Evolutionary conservation across 2,113 vertebrate species (phyloP), one percentile per base, ranked within the genome.

Genomic region (Chaetorhynchus papuensis): DNA sequence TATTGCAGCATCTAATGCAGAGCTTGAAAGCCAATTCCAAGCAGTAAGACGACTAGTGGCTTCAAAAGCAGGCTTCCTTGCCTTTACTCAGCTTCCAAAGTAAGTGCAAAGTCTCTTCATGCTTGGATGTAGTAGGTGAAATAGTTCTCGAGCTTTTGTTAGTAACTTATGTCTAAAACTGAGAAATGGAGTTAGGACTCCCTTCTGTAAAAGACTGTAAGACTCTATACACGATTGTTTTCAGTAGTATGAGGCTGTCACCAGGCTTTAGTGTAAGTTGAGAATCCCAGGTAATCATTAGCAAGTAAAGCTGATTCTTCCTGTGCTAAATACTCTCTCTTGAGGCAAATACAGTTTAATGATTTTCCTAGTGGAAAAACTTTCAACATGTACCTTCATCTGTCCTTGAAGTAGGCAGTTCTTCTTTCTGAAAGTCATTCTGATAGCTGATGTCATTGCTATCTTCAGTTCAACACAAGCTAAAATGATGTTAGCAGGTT

Each of bases 11-110:
- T 98, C 98, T 41, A 99, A 99, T 53, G 94, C 99, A n/a, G 99
- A 99, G 94, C 98, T 99, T 61, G 99, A 99, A 98, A 99, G 99
- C 93, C 99, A 99, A 26, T 99, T 99, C 96, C 99, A 99, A 98
- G 99, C 99, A 89, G 98, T 99, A 52, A 98, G 99, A 42, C 98
- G 99, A 86, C 97, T 99, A 41, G 99, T 99, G 91, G 99, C 99
- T 94, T 99, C 99, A 91, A 99, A 99, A 98, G 99, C 99, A 22
- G 99, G 99, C 53, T 99, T 99, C 97, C 98, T 99, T 96, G 99
- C 99, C 69, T 99, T 99, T 95, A 99, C 99, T 84, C 99, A 99
- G 95, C 99, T 99, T 97, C 99, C 99, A 68, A 99, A 98, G 99
- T 99, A 98, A 98, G 98, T 92, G 69, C 53, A 45, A 72, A 79